phyloP scores from a whole-genome alignment of 2,888 invertebrate species.

The Drosophila putrida region DNA sequence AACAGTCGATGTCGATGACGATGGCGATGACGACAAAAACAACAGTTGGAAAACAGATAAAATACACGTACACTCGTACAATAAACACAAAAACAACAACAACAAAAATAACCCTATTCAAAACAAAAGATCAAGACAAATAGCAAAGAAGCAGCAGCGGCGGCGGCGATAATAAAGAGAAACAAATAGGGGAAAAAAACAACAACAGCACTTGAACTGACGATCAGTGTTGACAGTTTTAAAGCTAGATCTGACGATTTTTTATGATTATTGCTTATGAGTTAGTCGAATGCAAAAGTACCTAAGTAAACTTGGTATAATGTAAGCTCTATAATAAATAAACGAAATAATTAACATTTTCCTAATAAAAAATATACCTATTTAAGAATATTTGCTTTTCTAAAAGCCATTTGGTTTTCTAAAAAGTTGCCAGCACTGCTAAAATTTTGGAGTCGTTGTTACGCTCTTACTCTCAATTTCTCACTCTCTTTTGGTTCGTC shows the following conservation, averaged over 20 bases:
- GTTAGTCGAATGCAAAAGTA: no score
- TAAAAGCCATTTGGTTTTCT: no score
- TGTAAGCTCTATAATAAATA: no score
- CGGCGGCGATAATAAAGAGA: constrained; percentile 36
- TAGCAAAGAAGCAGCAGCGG: constrained; percentile 37
- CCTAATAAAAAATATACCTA: no score
- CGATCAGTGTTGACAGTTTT: neutral
- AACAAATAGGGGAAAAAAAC: constrained; percentile 35
- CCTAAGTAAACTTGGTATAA: no score
- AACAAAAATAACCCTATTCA: constrained; percentile 59
- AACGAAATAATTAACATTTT: no score
- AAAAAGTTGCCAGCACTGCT: no score
- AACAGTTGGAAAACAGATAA: constrained; percentile 50
- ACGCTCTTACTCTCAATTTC: constrained; percentile 19
- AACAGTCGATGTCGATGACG: constrained; percentile 44
- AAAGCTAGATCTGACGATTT: no score
- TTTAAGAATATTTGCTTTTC: no score
- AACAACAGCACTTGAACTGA: constrained; percentile 51
- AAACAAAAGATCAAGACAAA: constrained; percentile 76
- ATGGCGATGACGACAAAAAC: constrained; percentile 47
- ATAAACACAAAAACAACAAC: constrained; percentile 41
- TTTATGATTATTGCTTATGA: no score
- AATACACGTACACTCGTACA: constrained; percentile 47
- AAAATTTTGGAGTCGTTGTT: constrained; percentile 11
- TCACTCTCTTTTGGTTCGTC: constrained; percentile 29